phyloP scores from a whole-genome alignment of 2,797 vertebrate genomes.

The Cryptoprocta ferox region DNA sequence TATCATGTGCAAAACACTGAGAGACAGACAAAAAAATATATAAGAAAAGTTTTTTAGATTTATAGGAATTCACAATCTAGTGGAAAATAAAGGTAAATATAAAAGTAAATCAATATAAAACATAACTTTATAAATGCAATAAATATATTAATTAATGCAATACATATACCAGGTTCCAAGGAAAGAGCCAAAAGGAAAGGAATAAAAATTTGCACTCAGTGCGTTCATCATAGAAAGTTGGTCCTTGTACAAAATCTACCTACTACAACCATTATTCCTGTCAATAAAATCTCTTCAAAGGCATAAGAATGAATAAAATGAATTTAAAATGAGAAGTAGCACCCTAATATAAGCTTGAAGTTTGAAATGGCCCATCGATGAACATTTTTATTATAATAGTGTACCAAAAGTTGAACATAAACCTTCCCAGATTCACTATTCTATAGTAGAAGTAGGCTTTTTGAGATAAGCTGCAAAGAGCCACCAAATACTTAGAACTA shows the following conservation, averaged over 20 bases:
- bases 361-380: not conserved
- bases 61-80: not conserved
- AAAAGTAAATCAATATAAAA: not conserved
- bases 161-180: not conserved
- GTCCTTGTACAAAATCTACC: not conserved
- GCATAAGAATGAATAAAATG: not conserved
- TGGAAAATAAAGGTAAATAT: not conserved
- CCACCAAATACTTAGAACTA: not conserved
- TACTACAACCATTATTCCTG: not conserved
- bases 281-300: not conserved
- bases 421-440: not conserved
- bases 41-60: not conserved
- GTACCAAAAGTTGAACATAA: not conserved
- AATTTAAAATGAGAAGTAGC: not conserved
- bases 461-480: not conserved
- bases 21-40: not conserved
- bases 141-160: not conserved
- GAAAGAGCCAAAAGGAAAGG: not conserved
- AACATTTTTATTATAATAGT: not conserved
- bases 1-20: not conserved
- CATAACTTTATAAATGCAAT: not conserved
- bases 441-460: not conserved
- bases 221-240: not conserved
- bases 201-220: not conserved
- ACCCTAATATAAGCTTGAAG: not conserved